Conservation (phyloP, 1,140 invertebrate genomes). For the Solenopsis invicta region DNA sequence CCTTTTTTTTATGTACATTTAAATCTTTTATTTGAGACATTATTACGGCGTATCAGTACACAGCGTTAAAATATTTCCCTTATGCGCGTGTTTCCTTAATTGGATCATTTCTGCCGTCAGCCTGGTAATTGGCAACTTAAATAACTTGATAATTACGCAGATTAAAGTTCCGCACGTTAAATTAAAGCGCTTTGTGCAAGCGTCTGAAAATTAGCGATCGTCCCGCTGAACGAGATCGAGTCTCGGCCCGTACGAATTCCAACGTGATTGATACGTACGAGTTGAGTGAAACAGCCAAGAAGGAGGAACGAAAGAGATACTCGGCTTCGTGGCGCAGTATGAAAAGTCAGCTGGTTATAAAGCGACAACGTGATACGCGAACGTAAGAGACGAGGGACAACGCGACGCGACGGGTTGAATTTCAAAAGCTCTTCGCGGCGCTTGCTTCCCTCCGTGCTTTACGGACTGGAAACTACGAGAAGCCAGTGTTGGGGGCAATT, state of each 20-base stretch:
- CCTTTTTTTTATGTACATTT: background rate
- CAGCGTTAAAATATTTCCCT: background rate
- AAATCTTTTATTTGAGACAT: background rate
- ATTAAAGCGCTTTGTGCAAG: background rate
- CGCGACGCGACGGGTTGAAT: conserved; percentile 38
- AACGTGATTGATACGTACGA: background rate
- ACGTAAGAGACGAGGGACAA: conserved; percentile 11
- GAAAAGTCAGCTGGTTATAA: conserved; percentile 59
- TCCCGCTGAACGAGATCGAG: background rate
- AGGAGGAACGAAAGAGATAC: background rate
- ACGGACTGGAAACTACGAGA: conserved; percentile 41
- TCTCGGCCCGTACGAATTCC: conserved; percentile 3
- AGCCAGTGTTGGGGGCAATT: conserved; percentile 43
- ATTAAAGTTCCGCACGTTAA: conserved; percentile 31
- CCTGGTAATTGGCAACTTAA: background rate
- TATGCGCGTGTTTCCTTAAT: background rate
- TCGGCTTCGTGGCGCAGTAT: background rate
- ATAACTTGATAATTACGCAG: conserved; percentile 17
- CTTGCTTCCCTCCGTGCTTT: conserved; percentile 3
- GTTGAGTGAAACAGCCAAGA: background rate
- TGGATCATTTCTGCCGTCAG: background rate
- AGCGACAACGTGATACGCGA: conserved; percentile 58
- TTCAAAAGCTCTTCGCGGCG: conserved; percentile 49
- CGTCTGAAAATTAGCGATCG: background rate
- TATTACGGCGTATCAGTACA: background rate